These are phyloP conservation scores for Graphium colonna DNA, from an alignment of 2,888 invertebrate genomes.

Conservation along the genomic window DNA sequence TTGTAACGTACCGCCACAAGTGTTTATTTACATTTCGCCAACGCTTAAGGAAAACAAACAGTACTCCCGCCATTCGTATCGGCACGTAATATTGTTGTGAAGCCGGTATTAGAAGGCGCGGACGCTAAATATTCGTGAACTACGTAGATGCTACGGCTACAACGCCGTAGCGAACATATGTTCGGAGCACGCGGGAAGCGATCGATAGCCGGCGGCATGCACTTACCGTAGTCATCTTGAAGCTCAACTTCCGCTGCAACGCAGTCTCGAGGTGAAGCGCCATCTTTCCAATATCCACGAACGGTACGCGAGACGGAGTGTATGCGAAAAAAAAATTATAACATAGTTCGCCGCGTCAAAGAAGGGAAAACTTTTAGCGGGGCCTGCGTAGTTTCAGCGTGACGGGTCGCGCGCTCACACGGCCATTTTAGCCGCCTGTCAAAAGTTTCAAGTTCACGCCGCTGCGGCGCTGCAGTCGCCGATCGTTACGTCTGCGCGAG, in stretches of 20 bases:
- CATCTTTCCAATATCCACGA: conserved; percentile 50
- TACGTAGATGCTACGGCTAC: conserved; percentile 44
- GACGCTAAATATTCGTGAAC: conserved; percentile 35
- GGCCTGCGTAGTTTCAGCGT: conserved; percentile 65
- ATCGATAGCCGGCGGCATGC: conserved; percentile 68
- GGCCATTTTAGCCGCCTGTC: conserved; percentile 76
- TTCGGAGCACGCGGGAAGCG: conserved; percentile 64
- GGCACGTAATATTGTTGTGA: conserved; percentile 38
- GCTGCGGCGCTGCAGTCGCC: conserved; percentile 56
- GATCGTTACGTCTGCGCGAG: conserved; percentile 71
- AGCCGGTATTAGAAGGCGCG: conserved; percentile 31
- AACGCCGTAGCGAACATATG: conserved; percentile 61
- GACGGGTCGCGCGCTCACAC: conserved; percentile 73
- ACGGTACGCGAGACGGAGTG: conserved; percentile 42
- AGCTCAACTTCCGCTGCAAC: conserved; percentile 76
- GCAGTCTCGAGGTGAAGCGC: conserved; percentile 75
- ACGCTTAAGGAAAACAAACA: conserved; percentile 36
- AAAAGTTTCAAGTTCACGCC: conserved; percentile 54
- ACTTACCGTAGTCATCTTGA: conserved; percentile 79
- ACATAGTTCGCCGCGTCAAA: conserved; percentile 58
- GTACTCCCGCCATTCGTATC: conserved; percentile 33
- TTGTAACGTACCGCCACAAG: conserved; percentile 53
- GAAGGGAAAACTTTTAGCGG: conserved; percentile 64
- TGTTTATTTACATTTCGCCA: conserved; percentile 68
- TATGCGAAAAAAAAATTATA: conserved; percentile 64